These are phyloP conservation scores for Myathropa florea DNA, from an alignment of 2,888 invertebrate species.

Conservation along the genomic window DNA sequence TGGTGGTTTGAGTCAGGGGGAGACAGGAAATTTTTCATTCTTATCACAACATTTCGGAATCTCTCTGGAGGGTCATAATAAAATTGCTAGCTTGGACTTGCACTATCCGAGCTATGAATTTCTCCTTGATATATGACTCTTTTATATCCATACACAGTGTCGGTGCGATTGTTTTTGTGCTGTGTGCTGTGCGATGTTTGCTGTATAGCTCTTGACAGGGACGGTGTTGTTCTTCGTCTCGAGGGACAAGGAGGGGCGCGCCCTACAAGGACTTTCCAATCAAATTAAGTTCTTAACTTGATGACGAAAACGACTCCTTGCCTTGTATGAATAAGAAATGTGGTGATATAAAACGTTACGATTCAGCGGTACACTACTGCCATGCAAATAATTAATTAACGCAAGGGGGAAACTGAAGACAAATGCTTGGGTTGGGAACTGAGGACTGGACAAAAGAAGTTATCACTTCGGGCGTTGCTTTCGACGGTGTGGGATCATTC, in stretches of 20 bases:
- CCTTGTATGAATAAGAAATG: background rate
- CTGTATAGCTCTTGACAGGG: background rate
- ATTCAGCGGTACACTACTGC: background rate
- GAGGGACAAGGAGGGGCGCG: background rate
- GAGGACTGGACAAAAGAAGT: background rate
- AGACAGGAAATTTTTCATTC: conserved; percentile 57
- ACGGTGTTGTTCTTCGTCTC: background rate
- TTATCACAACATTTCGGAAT: conserved; percentile 59
- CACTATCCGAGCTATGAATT: conserved; percentile 38
- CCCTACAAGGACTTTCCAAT: conserved; percentile 2
- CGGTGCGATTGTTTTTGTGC: conserved; percentile 17
- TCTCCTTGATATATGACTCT: conserved; percentile 41
- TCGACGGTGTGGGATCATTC: no score
- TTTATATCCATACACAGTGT: conserved; percentile 2
- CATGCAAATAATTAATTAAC: background rate
- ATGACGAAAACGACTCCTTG: background rate
- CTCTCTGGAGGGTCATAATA: conserved; percentile 52
- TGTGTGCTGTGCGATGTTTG: background rate
- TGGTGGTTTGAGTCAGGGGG: background rate
- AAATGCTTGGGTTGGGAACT: background rate
- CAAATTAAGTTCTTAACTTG: conserved; percentile 1
- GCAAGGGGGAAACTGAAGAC: background rate
- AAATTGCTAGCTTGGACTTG: conserved; percentile 42
- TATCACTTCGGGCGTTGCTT: no score
- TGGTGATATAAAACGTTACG: background rate